phyloP scores from a whole-genome alignment of 2,113 vertebrate species.

The Pristiophorus japonicus region DNA sequence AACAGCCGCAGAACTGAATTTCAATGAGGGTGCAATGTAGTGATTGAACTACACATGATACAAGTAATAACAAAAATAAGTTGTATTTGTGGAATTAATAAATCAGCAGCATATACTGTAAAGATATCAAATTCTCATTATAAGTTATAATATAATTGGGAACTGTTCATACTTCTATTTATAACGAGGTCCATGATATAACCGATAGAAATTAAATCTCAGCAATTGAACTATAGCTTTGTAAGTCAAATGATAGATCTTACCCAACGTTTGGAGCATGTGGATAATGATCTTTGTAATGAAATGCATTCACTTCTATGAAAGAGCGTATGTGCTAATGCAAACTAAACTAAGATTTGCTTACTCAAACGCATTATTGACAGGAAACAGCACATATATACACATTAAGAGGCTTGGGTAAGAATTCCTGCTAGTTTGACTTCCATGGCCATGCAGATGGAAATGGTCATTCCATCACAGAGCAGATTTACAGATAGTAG shows the following conservation, averaged over 20 bases:
- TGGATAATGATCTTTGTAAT: neutral
- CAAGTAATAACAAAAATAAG: neutral
- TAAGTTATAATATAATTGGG: neutral
- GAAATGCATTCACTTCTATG: neutral
- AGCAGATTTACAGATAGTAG: neutral
- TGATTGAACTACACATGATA: neutral
- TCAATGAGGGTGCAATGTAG: neutral
- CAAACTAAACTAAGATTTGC: too few relatives aligned
- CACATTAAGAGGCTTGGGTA: too few relatives aligned
- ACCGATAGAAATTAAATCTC: neutral
- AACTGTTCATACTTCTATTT: neutral
- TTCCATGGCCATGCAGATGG: neutral
- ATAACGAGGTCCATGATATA: neutral
- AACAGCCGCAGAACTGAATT: neutral
- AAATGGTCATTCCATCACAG: neutral
- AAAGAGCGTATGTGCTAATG: neutral
- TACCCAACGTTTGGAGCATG: neutral
- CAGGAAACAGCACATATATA: too few relatives aligned
- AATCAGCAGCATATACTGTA: neutral
- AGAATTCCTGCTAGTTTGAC: too few relatives aligned
- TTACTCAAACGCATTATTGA: too few relatives aligned
- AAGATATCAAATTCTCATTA: neutral
- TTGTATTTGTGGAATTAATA: constrained; percentile 10
- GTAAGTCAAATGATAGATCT: neutral
- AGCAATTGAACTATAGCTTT: neutral